Conservation (phyloP, 2,888 invertebrate genomes). For the Coremacera marginata region DNA sequence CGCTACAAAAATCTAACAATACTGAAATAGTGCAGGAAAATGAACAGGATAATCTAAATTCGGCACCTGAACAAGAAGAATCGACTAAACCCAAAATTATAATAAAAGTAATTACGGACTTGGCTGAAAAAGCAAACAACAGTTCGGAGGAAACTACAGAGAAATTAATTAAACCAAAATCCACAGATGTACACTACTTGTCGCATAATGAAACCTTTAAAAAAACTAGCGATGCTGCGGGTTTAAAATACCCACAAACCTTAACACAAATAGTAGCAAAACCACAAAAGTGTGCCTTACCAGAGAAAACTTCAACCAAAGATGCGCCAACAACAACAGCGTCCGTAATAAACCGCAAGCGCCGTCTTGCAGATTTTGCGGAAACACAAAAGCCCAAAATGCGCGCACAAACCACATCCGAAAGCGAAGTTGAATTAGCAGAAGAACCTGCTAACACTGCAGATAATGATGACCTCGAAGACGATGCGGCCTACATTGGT, state of each 20-base stretch:
- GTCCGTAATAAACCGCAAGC: constrained; percentile 57
- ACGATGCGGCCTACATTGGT: constrained; percentile 62
- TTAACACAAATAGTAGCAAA: neutral
- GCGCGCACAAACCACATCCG: constrained; percentile 60
- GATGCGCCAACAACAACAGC: constrained; percentile 18
- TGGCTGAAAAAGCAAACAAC: neutral
- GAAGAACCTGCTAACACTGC: constrained; percentile 59
- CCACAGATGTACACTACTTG: neutral
- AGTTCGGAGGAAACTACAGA: neutral
- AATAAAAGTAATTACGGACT: neutral
- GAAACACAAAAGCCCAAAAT: constrained; percentile 45
- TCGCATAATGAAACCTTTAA: neutral
- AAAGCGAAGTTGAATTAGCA: constrained; percentile 65
- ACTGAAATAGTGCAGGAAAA: neutral
- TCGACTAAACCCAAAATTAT: neutral
- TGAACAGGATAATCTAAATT: neutral
- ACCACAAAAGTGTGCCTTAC: neutral
- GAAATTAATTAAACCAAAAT: neutral
- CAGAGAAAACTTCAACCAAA: neutral
- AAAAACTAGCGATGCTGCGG: neutral
- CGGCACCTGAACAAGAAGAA: neutral
- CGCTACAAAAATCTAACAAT: neutral
- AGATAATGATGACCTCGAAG: constrained; percentile 48
- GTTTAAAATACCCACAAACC: neutral
- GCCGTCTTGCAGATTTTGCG: constrained; percentile 58